Base-by-base conservation (phyloP, 2,888 invertebrate species). In the Drosophila sordidapex region DNA sequence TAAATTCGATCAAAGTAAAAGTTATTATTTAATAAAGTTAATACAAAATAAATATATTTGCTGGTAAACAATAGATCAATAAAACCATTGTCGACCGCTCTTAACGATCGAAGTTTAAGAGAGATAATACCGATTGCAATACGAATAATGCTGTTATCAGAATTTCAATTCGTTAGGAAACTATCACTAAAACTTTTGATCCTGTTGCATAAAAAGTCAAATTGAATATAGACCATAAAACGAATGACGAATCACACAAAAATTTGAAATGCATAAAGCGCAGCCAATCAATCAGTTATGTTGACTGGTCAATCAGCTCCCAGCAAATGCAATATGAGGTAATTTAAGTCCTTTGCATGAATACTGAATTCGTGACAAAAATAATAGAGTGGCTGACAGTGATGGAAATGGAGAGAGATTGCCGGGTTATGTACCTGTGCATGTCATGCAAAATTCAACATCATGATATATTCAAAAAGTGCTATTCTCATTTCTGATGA, bases 211-310 rank as follows among this genome's bases (percentile, higher is more conserved):
- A 11, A 13, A 8, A n/a, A 35, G 36, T 36, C 21, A 29, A 48
- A 38, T 35, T 33, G 25, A 15, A 48, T 51, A 53, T 31, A 38
- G 63, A 58, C 63, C 54, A 74, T 70, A 66, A 59, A 62, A 40
- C 18, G 38, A 33, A 33, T 29, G 38, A 38, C 11, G 11, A 33
- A 33, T 33, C 10, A 33, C 10, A 33, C 61, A 59, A 48, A 35
- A 31, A 54, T 27, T 60, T 33, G 29, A 53, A 11, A 49, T 46
- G 64, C 29, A 31, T 43, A 40, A 33, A 29, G 51, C 31, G 57
- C 65, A 53, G 49, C 13, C 62, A 48, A 49, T 68, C 61, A 65
- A 27, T 56, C 15, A 58, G 33, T 25, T 40, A 27, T 10, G 33
- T 46, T 46, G 46, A 46, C 8, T 54, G 27, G 13, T 56, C 56